phyloP scores from a whole-genome alignment of 2,797 vertebrate species.

The Pagetopsis macropterus region DNA sequence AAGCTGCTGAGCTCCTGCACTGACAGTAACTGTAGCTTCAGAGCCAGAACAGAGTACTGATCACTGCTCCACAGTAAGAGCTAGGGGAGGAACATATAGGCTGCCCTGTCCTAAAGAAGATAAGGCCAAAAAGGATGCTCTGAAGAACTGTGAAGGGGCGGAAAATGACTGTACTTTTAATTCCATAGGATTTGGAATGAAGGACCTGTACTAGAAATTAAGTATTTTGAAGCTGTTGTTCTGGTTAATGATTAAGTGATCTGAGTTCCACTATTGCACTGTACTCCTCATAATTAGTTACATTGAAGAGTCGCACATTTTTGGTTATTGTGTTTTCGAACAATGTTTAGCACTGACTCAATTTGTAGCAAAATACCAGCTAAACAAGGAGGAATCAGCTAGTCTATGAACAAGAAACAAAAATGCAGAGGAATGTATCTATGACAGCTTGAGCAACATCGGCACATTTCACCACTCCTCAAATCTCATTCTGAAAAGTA shows the following conservation, averaged over 20 bases:
- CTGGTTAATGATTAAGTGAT: not conserved
- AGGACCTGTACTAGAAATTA: not conserved
- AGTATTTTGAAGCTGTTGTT: not conserved
- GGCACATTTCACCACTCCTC: conserved; percentile 31
- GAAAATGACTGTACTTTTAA: not conserved
- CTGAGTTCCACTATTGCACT: not conserved
- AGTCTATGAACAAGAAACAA: conserved; percentile 16
- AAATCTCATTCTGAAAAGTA: conserved; percentile 4
- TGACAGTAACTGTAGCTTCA: conserved; percentile 29
- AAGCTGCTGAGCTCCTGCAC: conserved; percentile 30
- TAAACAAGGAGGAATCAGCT: not conserved
- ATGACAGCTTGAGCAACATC: conserved; percentile 12
- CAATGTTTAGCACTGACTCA: not conserved
- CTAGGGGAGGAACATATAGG: not conserved
- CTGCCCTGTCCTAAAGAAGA: not conserved
- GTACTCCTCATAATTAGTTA: not conserved
- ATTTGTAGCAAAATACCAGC: not conserved
- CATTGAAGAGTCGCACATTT: not conserved
- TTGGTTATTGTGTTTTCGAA: no score
- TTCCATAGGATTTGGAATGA: not conserved
- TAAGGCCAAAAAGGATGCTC: not conserved
- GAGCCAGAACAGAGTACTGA: conserved; percentile 11
- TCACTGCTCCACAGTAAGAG: conserved; percentile 5
- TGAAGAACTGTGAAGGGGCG: not conserved
- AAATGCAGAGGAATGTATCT: conserved; percentile 6